Evolutionary conservation across 1,140 invertebrate species (phyloP).

Genomic region (Dinothrombium tinctorium): DNA sequence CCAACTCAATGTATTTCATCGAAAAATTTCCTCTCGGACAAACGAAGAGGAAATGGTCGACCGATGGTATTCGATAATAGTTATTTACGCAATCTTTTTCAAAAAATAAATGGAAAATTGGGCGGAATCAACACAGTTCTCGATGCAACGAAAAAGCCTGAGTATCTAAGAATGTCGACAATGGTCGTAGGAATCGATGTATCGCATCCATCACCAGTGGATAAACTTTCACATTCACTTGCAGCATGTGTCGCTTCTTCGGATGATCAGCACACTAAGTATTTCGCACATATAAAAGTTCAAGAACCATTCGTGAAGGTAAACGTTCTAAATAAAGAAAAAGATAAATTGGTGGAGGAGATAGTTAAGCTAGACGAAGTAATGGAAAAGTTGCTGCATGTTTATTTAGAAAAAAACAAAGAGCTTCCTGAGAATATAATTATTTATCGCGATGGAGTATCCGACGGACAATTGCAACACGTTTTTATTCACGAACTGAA

Average conservation of each 20-base stretch:
- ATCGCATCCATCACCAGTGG: conserved; percentile 1
- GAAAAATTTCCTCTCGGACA: conserved; percentile 6
- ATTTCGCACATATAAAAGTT: neutral
- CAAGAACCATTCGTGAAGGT: too few relatives aligned
- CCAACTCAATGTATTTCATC: conserved; percentile 55
- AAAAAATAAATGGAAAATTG: conserved; percentile 62
- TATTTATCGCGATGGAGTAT: conserved; percentile 51
- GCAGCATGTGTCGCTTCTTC: neutral
- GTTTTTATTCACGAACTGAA: neutral
- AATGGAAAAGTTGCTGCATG: conserved; percentile 28
- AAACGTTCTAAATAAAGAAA: too few relatives aligned
- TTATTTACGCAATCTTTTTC: conserved; percentile 37
- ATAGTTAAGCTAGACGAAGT: conserved; percentile 24
- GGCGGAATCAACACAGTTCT: conserved; percentile 43
- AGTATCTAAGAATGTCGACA: conserved; percentile 16
- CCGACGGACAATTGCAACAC: conserved; percentile 35
- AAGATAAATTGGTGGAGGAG: conserved; percentile 20
- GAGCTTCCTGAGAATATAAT: conserved; percentile 37
- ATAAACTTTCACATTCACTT: neutral
- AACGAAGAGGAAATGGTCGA: neutral
- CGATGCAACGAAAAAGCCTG: neutral
- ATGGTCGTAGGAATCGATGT: conserved; percentile 4
- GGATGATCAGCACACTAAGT: neutral
- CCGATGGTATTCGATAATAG: neutral
- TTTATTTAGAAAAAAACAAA: conserved; percentile 21